Conservation (phyloP, 2,797 vertebrate species). For the Hypotaenidia philippensis region DNA sequence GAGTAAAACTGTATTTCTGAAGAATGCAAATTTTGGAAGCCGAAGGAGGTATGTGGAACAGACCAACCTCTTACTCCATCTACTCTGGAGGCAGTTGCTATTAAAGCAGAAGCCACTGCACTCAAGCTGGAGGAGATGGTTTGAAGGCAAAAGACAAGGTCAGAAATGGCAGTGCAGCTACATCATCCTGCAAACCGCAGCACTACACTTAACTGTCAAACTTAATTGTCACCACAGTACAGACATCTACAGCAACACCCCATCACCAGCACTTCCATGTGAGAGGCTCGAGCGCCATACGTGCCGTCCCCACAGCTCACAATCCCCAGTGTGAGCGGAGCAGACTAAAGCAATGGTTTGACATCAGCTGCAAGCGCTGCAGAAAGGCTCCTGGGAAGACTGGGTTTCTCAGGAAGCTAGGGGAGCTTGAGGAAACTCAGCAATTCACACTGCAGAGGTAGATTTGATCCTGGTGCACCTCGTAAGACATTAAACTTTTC, state of each 20-base stretch:
- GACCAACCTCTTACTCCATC: background rate
- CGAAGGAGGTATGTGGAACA: background rate
- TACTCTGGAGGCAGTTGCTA: background rate
- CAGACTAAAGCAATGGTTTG: background rate
- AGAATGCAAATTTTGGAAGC: background rate
- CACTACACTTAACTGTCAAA: background rate
- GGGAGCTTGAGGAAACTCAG: background rate
- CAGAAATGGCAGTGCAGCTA: background rate
- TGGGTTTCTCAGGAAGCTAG: background rate
- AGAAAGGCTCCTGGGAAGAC: background rate
- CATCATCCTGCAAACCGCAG: background rate
- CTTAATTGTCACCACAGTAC: background rate
- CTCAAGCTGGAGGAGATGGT: background rate
- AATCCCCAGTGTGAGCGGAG: background rate
- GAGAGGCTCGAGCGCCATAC: background rate
- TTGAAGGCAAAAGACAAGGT: background rate
- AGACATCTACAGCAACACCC: background rate
- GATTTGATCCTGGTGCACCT: background rate
- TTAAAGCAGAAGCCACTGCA: background rate
- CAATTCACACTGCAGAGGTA: background rate
- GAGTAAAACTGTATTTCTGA: background rate
- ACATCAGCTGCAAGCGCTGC: background rate
- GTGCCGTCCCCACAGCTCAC: fast-evolving
- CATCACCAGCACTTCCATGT: background rate
- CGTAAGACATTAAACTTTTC: background rate